Evolutionary conservation across 2,113 vertebrate genomes (phyloP), one percentile per base, ranked within the genome.

Genomic region (Anthoscopus minutus): DNA sequence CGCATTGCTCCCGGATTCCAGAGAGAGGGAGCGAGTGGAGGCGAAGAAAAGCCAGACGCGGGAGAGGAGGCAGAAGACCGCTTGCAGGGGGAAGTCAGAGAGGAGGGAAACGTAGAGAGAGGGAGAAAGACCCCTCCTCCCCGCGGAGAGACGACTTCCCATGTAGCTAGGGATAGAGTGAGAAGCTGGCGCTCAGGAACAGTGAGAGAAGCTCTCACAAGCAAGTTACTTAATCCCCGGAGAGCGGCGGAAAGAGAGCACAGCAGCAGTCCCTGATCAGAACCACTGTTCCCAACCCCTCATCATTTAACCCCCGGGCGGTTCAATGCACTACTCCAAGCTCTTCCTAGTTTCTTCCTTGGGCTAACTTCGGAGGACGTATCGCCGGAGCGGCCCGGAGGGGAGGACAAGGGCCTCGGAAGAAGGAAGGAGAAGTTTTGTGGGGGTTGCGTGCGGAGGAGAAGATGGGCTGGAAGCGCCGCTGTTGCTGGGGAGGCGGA

Each of bases 381-480:
- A 54, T 76, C 47, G 74, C 79, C 69, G 90, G 83, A 87, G 93
- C 90, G 76, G 92, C 81, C 89, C 45, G 94, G 95, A 92, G 95
- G 92, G 73, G 76, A 93, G 76, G 93, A 88, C 90, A 84, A 80
- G 96, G 93, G 94, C 97, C 85, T 91, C 74, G 42, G 70, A 84
- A 95, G 89, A 91, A 94, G 89, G 67, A 66, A 96, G 65, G 82
- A 64, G 81, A 93, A 84, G 92, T 93, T 96, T 92, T 37, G 83
- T 54, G 74, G 86, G 88, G 71, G 38, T 60, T 89, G 71, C 27
- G 66, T 56, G 72, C 58, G 62, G 67, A 82, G 76, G 37, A 92
- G 86, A 92, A 82, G 93, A 99, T 99, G 99, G 98, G 98, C 97
- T 98, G 97, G 97, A 98, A 97, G 94, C 97, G 96, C 95, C 97